These are phyloP conservation scores for Lacerta agilis DNA, from an alignment of 2,797 vertebrate genomes.

Conservation along the genomic window DNA sequence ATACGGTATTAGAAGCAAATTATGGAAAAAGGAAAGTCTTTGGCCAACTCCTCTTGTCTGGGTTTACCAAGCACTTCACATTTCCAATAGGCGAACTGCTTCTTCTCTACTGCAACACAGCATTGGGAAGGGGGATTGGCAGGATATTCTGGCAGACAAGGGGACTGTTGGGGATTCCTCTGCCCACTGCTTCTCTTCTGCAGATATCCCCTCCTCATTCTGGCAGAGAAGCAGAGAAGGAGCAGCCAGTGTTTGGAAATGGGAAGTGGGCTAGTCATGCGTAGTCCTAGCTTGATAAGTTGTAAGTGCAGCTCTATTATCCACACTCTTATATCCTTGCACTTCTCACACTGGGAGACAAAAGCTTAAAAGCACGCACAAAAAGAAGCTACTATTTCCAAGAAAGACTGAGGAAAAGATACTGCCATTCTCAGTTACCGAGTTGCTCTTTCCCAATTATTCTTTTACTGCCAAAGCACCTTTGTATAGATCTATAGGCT, in stretches of 20 bases:
- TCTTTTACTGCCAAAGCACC: neutral
- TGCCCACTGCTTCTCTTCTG: too few relatives aligned
- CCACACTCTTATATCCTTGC: neutral
- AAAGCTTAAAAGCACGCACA: neutral
- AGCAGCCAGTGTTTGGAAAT: neutral
- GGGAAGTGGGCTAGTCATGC: neutral
- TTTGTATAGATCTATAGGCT: neutral
- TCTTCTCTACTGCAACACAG: neutral
- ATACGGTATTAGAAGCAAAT: neutral
- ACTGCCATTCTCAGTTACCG: neutral
- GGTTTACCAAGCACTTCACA: neutral
- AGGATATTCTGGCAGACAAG: neutral
- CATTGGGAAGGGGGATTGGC: neutral
- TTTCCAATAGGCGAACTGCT: neutral
- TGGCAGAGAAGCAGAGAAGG: neutral
- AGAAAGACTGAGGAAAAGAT: conserved; percentile 16
- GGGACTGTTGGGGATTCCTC: neutral
- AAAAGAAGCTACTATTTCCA: neutral
- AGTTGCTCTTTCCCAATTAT: neutral
- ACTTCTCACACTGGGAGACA: neutral
- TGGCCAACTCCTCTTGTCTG: neutral
- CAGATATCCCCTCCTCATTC: neutral
- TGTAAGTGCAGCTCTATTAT: neutral
- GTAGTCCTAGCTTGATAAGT: neutral
- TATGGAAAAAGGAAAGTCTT: neutral